These are phyloP conservation scores for Apamea epomidion DNA, from an alignment of 2,888 invertebrate species.

Conservation along the genomic window DNA sequence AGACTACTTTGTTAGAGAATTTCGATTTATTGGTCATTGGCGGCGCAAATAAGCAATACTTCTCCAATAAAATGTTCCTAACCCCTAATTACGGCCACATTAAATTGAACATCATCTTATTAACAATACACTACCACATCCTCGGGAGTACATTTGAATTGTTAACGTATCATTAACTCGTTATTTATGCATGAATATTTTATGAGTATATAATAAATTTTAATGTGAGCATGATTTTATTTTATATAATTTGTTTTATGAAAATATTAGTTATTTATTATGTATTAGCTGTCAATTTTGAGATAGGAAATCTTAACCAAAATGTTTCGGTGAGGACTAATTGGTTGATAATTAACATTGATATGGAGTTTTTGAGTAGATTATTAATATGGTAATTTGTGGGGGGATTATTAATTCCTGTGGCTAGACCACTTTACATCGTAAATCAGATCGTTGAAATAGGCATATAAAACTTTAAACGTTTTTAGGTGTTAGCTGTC, in stretches of 20 bases:
- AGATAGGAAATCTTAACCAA: slow-evolving; percentile 55
- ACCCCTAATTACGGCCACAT: slow-evolving; percentile 78
- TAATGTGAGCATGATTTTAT: slow-evolving; percentile 36
- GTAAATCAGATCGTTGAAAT: slow-evolving; percentile 33
- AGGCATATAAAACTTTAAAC: not conserved
- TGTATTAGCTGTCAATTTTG: slow-evolving; percentile 33
- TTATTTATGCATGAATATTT: slow-evolving; percentile 55
- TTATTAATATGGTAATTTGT: slow-evolving; percentile 45
- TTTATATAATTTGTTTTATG: slow-evolving; percentile 36
- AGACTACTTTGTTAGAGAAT: slow-evolving; percentile 69
- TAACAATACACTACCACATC: slow-evolving; percentile 72
- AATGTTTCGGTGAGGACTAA: slow-evolving; percentile 37
- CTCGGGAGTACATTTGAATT: slow-evolving; percentile 73
- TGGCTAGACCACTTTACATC: slow-evolving; percentile 7
- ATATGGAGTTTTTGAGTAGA: slow-evolving; percentile 29
- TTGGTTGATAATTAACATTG: slow-evolving; percentile 43
- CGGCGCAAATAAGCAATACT: slow-evolving; percentile 70
- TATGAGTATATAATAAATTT: slow-evolving; percentile 36
- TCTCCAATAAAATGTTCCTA: slow-evolving; percentile 75
- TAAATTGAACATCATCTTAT: slow-evolving; percentile 76
- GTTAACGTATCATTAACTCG: slow-evolving; percentile 66
- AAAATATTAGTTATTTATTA: slow-evolving; percentile 23
- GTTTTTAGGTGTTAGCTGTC: not conserved
- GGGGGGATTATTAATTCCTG: slow-evolving; percentile 13
- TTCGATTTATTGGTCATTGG: slow-evolving; percentile 75